These are phyloP conservation scores for Arion vulgaris DNA, from an alignment of 1,140 invertebrate genomes.

Conservation along the genomic window DNA sequence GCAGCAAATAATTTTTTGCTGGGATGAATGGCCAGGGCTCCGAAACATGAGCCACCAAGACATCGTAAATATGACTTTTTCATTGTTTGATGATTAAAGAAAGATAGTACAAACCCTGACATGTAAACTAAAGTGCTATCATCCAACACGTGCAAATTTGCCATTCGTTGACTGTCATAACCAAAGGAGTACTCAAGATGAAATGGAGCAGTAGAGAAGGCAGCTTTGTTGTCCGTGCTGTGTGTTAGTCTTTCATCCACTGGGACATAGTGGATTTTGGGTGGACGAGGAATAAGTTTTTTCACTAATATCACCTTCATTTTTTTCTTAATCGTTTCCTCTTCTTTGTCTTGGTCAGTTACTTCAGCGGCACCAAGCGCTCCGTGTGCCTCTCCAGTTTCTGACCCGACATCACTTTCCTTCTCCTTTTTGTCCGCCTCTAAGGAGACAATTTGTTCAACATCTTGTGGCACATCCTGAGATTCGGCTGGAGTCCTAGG, in stretches of 20 bases:
- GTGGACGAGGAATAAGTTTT: constrained; percentile 27
- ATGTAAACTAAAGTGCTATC: constrained; percentile 26
- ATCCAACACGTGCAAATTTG: constrained; percentile 31
- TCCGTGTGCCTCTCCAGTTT: background rate
- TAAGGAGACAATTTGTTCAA: background rate
- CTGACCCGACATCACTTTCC: background rate
- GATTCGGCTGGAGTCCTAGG: background rate
- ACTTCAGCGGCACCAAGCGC: background rate
- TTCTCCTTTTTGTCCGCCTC: background rate
- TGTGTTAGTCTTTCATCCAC: background rate
- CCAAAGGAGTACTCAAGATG: constrained; percentile 12
- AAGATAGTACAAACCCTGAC: constrained; percentile 33
- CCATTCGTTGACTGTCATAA: constrained; percentile 33
- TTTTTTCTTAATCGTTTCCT: constrained; percentile 18
- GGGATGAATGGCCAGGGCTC: constrained; percentile 35
- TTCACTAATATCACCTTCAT: constrained; percentile 24
- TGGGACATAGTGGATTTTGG: constrained; percentile 31
- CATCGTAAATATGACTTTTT: constrained; percentile 19
- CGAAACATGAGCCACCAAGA: constrained; percentile 40
- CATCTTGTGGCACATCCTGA: background rate
- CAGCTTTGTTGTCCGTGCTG: background rate
- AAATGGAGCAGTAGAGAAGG: background rate
- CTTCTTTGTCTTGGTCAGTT: background rate
- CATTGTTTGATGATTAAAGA: constrained; percentile 20
- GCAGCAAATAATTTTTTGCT: constrained; percentile 37